phyloP scores from a whole-genome alignment of 2,888 invertebrate genomes.

The Drosophila sordidula region DNA sequence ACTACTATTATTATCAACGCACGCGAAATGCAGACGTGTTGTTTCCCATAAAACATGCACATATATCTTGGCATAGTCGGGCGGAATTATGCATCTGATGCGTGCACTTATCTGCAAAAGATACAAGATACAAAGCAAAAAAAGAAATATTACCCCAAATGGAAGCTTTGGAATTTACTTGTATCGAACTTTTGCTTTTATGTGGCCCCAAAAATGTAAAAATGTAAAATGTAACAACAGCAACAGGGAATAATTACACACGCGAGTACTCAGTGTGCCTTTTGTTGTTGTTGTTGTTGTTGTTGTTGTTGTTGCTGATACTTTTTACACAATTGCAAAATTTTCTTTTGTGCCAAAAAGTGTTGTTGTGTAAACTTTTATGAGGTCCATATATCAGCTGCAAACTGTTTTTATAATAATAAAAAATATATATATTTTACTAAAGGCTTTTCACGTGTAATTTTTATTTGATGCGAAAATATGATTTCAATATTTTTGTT shows the following conservation, averaged over 20 bases:
- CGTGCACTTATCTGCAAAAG: constrained; percentile 44
- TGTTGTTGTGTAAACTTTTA: constrained; percentile 41
- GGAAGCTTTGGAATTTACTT: constrained; percentile 1
- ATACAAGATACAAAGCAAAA: constrained; percentile 18
- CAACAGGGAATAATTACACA: constrained; percentile 11
- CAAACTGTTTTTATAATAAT: constrained; percentile 12
- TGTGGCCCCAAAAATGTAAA: constrained; percentile 1
- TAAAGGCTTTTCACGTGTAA: neutral
- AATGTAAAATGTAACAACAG: constrained; percentile 6
- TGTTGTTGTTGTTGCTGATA: constrained; percentile 12
- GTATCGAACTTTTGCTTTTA: constrained; percentile 20
- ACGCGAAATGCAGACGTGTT: constrained; percentile 48
- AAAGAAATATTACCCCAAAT: neutral
- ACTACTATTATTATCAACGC: constrained; percentile 29
- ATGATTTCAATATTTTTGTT: neutral
- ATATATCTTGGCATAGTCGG: neutral
- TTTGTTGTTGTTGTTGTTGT: neutral
- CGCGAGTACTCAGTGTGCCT: neutral
- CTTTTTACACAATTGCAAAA: constrained; percentile 32
- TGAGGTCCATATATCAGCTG: constrained; percentile 4
- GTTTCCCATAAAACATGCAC: constrained; percentile 13
- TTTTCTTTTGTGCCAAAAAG: constrained; percentile 41
- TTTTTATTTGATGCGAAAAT: neutral
- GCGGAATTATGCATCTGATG: constrained; percentile 36
- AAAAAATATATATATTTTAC: neutral